Conservation (phyloP, 1,140 invertebrate genomes). For the Aphidius ervi region DNA sequence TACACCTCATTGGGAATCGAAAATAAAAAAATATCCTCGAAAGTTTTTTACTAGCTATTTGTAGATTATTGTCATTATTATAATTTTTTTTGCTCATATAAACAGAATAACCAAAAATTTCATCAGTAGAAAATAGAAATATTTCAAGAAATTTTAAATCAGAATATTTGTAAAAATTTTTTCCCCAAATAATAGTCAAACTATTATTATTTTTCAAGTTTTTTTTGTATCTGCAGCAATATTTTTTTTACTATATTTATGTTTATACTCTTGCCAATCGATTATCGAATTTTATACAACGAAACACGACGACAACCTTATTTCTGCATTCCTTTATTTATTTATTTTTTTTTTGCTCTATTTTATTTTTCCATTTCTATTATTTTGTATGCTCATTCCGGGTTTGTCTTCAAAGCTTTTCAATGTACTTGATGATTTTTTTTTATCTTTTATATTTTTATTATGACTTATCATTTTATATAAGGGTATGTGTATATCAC, state of each 20-base stretch:
- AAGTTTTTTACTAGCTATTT: slow-evolving; percentile 4
- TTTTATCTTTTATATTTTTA: not conserved
- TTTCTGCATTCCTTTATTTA: slow-evolving; percentile 15
- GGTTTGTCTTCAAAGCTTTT: no score
- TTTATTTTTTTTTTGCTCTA: not conserved
- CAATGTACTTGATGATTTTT: not conserved
- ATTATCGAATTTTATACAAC: slow-evolving; percentile 24
- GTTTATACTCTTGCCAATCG: slow-evolving; percentile 19
- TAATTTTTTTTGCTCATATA: slow-evolving; percentile 1
- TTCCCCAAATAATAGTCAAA: slow-evolving; percentile 14
- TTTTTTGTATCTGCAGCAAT: slow-evolving; percentile 27
- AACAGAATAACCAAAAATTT: slow-evolving; percentile 4
- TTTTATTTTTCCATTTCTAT: no score
- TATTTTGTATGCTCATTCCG: no score
- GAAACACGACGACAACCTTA: slow-evolving; percentile 19
- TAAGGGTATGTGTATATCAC: no score
- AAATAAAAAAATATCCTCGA: slow-evolving; percentile 1
- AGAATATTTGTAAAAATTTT: slow-evolving; percentile 16
- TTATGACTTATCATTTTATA: no score
- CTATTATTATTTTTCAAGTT: slow-evolving; percentile 26
- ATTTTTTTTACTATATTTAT: slow-evolving; percentile 13
- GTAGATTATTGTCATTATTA: not conserved
- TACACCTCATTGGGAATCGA: not conserved
- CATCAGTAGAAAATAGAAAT: slow-evolving; percentile 15
- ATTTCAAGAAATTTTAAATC: slow-evolving; percentile 7